Evolutionary conservation across 64 coral and sea anemone genomes (phyloP), one percentile per base, ranked within the genome.

Genomic region (Stichodactyla helianthus): DNA sequence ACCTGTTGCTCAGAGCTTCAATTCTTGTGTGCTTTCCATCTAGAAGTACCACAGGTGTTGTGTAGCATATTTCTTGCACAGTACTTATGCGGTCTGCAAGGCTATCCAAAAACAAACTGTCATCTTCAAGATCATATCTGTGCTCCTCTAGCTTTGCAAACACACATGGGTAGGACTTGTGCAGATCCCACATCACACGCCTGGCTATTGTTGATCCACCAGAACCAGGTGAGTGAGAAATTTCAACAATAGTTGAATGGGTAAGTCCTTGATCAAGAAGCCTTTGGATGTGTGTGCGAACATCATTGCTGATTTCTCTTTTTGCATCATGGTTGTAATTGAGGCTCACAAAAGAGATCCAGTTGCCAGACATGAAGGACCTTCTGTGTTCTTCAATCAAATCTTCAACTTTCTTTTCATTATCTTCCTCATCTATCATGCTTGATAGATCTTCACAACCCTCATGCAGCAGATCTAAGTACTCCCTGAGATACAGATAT

Each of bases 191-290:
- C 59, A 95, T 68, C 26, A 95, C 93, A 28, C 93, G 89, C 27
- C 93, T 86, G 17, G 93, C 87, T 51, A 95, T 95, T 2, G 93
- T 95, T 54, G 93, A 82, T 10, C 93, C 93, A 86, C 93, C 93
- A 35, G 93, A 89, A 12, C 93, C 93, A 0, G 93, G 93, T 0
- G 89, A 91, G 55, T 95, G 93, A 15, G 56, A 83, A 64, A 95
- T 92, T 81, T 92, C 89, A 6, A 95, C 86, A 51, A 89, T 95
- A 74, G 90, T 44, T 2, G 93, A 89, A 16, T 86, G 86, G 12
- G 77, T 89, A 19, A 83, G 87, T 0, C 89, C 61, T 19, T 92
- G 55, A 7, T 95, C 89, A 0, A 95, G 56, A 1, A 95, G 62
- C 2, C 93, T 83, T 59, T 92, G 89, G 17, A 95, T 88, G 18